Evolutionary conservation across 2,888 invertebrate genomes (phyloP).

Genomic region (Ceramica pisi): DNA sequence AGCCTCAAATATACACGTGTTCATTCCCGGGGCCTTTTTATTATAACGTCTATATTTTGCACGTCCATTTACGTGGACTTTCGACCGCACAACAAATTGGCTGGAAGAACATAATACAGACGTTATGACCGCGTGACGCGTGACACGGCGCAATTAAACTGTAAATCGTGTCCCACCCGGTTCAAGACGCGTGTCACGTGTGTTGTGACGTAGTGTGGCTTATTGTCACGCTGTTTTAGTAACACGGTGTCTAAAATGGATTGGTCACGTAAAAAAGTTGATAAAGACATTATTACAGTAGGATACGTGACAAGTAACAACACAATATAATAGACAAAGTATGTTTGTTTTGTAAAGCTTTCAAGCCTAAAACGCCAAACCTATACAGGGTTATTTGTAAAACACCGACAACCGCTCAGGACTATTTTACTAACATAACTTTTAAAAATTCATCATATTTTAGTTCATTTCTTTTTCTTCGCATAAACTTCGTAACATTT

Average conservation of each 20-base stretch:
- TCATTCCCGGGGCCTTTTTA: conserved; percentile 24
- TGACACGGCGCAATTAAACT: conserved; percentile 62
- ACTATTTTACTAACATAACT: no score
- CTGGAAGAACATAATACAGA: conserved; percentile 46
- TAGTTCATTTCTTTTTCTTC: no score
- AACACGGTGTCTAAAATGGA: conserved; percentile 16
- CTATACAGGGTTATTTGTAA: no score
- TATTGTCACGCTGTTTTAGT: conserved; percentile 40
- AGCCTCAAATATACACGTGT: conserved; percentile 23
- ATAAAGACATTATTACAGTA: conserved; percentile 22
- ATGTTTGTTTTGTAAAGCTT: no score
- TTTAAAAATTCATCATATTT: no score
- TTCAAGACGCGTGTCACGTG: conserved; percentile 44
- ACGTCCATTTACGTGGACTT: conserved; percentile 48
- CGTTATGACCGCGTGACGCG: conserved; percentile 54
- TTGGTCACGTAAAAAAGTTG: conserved; percentile 27
- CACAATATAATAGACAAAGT: no score
- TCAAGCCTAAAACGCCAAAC: no score
- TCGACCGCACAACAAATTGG: conserved; percentile 51
- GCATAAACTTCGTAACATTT: no score
- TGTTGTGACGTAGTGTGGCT: conserved; percentile 34
- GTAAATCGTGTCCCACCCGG: conserved; percentile 38
- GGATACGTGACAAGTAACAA: conserved; percentile 38
- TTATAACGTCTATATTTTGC: conserved; percentile 37
- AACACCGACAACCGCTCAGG: no score